Percentiles rank a stretch among this genome's conserved stretches.
phyloP scores from a whole-genome alignment of 2,888 invertebrate genomes.

The Eilema depressum region DNA sequence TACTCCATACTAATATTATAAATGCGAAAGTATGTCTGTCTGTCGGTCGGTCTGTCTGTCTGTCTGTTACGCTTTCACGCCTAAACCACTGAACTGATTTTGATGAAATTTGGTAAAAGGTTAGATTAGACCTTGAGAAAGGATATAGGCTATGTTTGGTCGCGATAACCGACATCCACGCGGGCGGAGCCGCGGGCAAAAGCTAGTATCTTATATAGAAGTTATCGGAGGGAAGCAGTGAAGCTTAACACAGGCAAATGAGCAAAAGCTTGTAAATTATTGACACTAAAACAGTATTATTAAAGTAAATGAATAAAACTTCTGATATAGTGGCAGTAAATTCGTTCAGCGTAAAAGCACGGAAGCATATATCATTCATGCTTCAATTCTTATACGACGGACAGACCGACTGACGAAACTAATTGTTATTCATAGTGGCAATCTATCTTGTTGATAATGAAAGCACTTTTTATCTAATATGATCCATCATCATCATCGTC shows the following conservation, averaged over 20 bases:
- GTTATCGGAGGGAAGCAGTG: background rate
- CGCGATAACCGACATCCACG: too few relatives aligned
- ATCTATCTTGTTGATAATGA: background rate
- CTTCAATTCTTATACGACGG: conserved; percentile 40
- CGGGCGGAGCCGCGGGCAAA: too few relatives aligned
- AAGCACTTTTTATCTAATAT: background rate
- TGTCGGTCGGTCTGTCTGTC: too few relatives aligned
- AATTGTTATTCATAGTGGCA: background rate
- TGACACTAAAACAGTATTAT: background rate
- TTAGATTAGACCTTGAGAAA: too few relatives aligned
- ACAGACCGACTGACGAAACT: conserved; percentile 15
- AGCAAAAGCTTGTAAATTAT: background rate
- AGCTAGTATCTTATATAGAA: too few relatives aligned
- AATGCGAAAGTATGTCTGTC: too few relatives aligned
- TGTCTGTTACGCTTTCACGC: too few relatives aligned
- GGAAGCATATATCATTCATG: conserved; percentile 51
- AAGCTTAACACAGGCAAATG: background rate
- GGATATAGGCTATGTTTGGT: too few relatives aligned
- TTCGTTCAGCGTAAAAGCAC: conserved; percentile 24
- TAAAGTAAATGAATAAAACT: background rate
- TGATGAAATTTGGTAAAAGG: too few relatives aligned
- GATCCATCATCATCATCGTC: background rate
- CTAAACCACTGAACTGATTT: too few relatives aligned
- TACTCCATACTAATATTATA: too few relatives aligned
- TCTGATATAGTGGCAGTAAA: conserved; percentile 23